phyloP scores from a whole-genome alignment of 2,113 vertebrate genomes.

The Daphoenositta chrysoptera region DNA sequence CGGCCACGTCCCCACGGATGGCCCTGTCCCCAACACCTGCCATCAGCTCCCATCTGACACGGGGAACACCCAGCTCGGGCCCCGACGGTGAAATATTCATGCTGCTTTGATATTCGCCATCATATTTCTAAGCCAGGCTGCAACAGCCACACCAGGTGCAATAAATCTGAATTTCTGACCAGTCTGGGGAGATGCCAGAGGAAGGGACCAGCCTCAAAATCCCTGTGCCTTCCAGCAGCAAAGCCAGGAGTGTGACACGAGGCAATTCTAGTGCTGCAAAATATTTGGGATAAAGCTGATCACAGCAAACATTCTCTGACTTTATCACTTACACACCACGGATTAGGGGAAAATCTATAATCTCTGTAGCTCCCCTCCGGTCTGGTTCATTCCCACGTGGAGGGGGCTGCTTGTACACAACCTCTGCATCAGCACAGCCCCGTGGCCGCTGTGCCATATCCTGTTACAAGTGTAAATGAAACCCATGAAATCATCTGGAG shows the following conservation, averaged over 20 bases:
- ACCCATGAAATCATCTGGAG: conserved; percentile 40
- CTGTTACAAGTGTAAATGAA: conserved; percentile 18
- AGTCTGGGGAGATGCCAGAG: not conserved
- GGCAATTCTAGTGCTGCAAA: not conserved
- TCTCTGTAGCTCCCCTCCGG: rapidly evolving
- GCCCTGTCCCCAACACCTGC: not conserved
- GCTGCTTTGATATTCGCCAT: not conserved
- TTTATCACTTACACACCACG: not conserved
- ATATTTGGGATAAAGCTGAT: not conserved
- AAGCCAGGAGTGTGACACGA: rapidly evolving
- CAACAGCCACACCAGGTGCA: not conserved
- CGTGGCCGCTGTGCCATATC: not conserved
- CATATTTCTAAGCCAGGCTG: not conserved
- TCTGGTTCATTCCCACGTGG: not conserved
- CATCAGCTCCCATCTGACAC: not conserved
- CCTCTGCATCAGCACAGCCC: not conserved
- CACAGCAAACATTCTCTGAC: not conserved
- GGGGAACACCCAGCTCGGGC: not conserved
- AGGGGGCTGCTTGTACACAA: not conserved
- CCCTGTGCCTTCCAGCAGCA: not conserved
- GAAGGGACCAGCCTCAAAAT: not conserved
- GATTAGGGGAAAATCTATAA: not conserved
- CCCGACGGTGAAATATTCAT: not conserved
- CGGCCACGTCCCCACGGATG: not conserved
- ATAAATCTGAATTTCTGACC: not conserved